Conservation (phyloP, 1,140 invertebrate species). For the Hesperophylax magnus region DNA sequence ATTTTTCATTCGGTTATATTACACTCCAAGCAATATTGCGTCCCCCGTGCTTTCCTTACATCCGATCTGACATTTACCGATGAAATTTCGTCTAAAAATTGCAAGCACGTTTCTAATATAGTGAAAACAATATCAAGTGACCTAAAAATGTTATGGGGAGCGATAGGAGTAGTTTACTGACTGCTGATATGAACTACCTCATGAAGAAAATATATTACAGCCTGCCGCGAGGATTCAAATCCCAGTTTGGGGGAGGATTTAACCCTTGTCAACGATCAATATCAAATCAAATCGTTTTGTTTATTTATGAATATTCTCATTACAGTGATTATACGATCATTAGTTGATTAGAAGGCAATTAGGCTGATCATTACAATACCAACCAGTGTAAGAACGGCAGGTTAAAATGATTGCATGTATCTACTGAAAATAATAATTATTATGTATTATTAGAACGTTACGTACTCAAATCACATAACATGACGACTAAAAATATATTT, state of each 20-base stretch:
- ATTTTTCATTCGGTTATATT: slow-evolving; percentile 32
- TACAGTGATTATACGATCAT: no score
- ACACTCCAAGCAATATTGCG: slow-evolving; percentile 27
- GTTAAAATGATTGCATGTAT: no score
- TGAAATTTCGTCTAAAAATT: slow-evolving; percentile 59
- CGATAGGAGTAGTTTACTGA: slow-evolving; percentile 57
- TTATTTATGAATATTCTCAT: neutral
- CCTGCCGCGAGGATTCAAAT: slow-evolving; percentile 21
- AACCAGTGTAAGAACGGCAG: no score
- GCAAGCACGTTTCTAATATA: slow-evolving; percentile 59
- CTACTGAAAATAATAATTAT: no score
- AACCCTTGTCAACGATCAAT: neutral
- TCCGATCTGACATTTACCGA: slow-evolving; percentile 58
- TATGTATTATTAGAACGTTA: no score
- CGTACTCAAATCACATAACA: no score
- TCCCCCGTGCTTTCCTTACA: slow-evolving; percentile 44
- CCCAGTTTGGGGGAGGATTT: slow-evolving; percentile 5
- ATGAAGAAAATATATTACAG: slow-evolving; percentile 57
- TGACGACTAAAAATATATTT: no score
- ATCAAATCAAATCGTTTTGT: neutral
- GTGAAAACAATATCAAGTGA: slow-evolving; percentile 60
- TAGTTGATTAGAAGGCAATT: no score
- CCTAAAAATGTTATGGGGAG: slow-evolving; percentile 57
- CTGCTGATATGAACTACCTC: slow-evolving; percentile 53
- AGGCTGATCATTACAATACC: no score